phyloP scores from a whole-genome alignment of 1,140 invertebrate species.

The Agraylea sexmaculata region DNA sequence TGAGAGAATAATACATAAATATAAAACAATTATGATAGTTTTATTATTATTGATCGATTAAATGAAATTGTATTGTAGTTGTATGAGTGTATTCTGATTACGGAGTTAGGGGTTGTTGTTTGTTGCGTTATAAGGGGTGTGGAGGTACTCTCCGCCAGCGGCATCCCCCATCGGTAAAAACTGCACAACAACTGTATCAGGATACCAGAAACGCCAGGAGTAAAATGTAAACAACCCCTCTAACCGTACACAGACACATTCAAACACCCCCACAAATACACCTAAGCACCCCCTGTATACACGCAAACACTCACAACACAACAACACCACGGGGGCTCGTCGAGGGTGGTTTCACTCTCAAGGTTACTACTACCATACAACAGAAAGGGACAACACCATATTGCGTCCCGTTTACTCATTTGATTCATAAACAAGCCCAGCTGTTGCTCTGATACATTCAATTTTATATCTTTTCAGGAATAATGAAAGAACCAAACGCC shows the following conservation, averaged over 20 bases:
- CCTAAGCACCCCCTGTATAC: no score
- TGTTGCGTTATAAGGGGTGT: no score
- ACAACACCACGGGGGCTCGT: slow-evolving; percentile 1
- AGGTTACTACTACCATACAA: slow-evolving; percentile 11
- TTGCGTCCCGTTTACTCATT: neutral
- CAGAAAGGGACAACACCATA: neutral
- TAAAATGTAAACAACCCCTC: slow-evolving; percentile 19
- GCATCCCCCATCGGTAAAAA: slow-evolving; percentile 19
- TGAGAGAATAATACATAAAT: no score
- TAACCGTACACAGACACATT: no score
- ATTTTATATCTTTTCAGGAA: slow-evolving; percentile 23
- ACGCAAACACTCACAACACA: no score
- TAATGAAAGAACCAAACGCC: slow-evolving; percentile 5
- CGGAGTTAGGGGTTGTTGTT: no score
- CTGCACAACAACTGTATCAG: slow-evolving; percentile 21
- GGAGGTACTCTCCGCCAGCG: neutral
- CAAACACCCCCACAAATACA: no score
- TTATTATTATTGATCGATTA: no score
- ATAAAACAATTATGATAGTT: no score
- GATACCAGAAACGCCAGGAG: slow-evolving; percentile 12
- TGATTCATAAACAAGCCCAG: slow-evolving; percentile 2
- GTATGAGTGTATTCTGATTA: no score
- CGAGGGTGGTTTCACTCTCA: slow-evolving; percentile 8
- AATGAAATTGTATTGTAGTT: no score
- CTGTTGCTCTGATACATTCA: neutral